Conservation (phyloP, 2,113 vertebrate genomes). For the Rattus rattus region DNA sequence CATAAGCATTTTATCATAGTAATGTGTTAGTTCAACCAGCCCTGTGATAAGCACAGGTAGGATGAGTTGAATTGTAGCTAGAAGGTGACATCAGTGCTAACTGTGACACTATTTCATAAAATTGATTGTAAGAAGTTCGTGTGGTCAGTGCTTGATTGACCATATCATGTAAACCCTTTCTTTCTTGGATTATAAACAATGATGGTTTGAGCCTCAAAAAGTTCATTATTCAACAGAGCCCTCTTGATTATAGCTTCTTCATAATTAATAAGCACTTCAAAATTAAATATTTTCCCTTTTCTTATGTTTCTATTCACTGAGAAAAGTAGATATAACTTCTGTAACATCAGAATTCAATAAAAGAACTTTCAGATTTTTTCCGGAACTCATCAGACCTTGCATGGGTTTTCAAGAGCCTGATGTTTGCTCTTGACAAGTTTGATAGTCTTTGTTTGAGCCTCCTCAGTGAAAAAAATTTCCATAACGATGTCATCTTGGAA, state of each 20-base stretch:
- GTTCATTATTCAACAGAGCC: not conserved
- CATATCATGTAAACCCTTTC: not conserved
- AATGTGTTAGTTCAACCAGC: not conserved
- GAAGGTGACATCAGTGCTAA: not conserved
- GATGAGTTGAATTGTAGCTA: not conserved
- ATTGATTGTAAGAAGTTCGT: not conserved
- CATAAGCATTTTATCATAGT: not conserved
- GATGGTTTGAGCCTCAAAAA: not conserved
- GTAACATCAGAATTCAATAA: conserved; percentile 6
- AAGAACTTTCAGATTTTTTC: not conserved
- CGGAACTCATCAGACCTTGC: not conserved
- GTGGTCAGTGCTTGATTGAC: not conserved
- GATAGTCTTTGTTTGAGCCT: conserved; percentile 16
- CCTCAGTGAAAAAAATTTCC: conserved; percentile 9
- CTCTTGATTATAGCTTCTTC: not conserved
- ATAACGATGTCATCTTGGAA: conserved; percentile 10
- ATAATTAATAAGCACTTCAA: conserved; percentile 51
- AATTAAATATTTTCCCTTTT: not conserved
- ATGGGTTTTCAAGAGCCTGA: conserved; percentile 25
- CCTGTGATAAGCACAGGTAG: not conserved
- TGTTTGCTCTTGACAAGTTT: conserved; percentile 43
- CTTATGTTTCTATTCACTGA: not conserved
- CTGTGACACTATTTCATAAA: not conserved
- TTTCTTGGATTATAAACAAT: not conserved
- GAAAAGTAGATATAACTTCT: not conserved